Evolutionary conservation across 2,113 vertebrate species (phyloP).

Genomic region (Sisor rabdophorus): DNA sequence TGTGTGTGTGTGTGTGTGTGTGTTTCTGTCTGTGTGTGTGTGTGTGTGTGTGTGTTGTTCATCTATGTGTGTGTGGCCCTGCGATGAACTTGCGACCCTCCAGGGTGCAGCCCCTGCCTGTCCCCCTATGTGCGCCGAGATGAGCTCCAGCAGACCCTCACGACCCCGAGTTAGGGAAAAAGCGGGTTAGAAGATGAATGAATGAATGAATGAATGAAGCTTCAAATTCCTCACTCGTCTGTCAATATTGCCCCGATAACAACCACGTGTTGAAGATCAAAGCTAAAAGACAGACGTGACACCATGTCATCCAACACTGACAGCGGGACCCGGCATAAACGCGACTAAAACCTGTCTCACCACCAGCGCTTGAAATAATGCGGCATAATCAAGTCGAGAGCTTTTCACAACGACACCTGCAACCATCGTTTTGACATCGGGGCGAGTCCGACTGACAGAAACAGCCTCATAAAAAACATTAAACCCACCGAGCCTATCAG

Average conservation of each 20-base stretch:
- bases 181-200: too few relatives aligned
- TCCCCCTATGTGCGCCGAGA: too few relatives aligned
- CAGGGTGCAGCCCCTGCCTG: too few relatives aligned
- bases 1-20: too few relatives aligned
- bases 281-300: not conserved
- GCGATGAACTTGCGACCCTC: too few relatives aligned
- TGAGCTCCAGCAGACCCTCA: too few relatives aligned
- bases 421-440: not conserved
- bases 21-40: too few relatives aligned
- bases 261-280: not conserved
- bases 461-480: conserved; percentile 35
- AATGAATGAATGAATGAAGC: not conserved
- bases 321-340: not conserved
- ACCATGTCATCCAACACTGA: not conserved
- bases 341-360: not conserved
- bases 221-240: not conserved
- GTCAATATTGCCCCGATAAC: not conserved
- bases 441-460: not conserved
- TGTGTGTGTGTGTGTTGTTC: too few relatives aligned
- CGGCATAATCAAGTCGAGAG: not conserved
- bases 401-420: not conserved
- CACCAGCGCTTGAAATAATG: not conserved
- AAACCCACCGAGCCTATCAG: not conserved
- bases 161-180: too few relatives aligned
- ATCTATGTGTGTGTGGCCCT: too few relatives aligned